Evolutionary conservation across 2,888 invertebrate genomes (phyloP), one percentile per base, ranked within the genome.

Genomic region (Lydus trimaculatus): DNA sequence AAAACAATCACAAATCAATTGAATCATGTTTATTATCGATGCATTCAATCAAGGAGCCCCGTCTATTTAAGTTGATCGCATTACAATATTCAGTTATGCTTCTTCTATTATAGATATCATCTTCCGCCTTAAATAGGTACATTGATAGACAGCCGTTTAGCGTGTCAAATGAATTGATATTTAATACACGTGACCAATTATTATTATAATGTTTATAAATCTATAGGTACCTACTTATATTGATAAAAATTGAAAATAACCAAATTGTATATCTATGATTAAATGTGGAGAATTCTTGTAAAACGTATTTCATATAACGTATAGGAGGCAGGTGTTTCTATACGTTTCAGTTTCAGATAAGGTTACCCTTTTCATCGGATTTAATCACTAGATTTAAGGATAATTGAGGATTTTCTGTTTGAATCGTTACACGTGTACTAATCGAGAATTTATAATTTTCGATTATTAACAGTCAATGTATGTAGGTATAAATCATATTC

Each of bases 11-110:
- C 8, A n/a, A 43, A 43, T 11, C 9, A 20, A 48, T 20, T 20
- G 58, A 36, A 61, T 31, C 67, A 64, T 64, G 23, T 43, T 67
- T 63, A 60, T 33, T 58, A 64, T 69, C 69, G 60, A 31, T 13
- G 62, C 39, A 63, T 63, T 66, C 39, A 72, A 76, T 72, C 75
- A 33, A 66, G 72, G 70, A 69, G 73, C 65, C 61, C 75, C 72
- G 72, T 73, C 76, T 76, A 77, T 81, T 28, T 56, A 48, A 48
- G 20, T 81, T 81, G 82, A 83, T 83, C 81, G 80, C 81, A 82
- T 83, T 82, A 82, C 81, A 78, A 79, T 82, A 82, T 83, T 83
- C 82, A 79, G 83, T 79, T 81, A 82, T 82, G 82, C 80, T 77
- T 75, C 76, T 77, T 79, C 80, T 82, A 75, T 72, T 78, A 81